These are phyloP conservation scores for Zaprionus nigranus DNA, from an alignment of 1,140 invertebrate species.

Conservation along the genomic window DNA sequence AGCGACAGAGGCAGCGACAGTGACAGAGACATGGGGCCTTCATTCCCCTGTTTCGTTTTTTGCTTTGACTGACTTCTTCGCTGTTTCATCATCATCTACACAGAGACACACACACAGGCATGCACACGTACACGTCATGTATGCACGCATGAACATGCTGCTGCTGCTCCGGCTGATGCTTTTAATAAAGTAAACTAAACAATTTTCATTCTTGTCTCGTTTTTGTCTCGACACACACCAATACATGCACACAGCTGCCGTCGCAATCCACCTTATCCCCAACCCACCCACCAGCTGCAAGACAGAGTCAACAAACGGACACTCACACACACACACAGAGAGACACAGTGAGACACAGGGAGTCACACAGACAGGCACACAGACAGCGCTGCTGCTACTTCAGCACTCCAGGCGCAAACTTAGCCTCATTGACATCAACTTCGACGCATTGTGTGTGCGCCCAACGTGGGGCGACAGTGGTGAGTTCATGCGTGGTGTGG, in stretches of 20 bases:
- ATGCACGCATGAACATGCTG: constrained; percentile 57
- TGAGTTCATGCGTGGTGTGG: constrained; percentile 54
- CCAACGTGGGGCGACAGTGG: constrained; percentile 61
- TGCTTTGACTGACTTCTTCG: constrained; percentile 57
- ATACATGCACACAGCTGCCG: constrained; percentile 36
- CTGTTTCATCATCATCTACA: constrained; percentile 69
- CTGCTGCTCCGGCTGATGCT: constrained; percentile 57
- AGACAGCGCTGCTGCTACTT: constrained; percentile 30
- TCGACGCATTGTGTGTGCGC: constrained; percentile 53
- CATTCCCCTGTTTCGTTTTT: constrained; percentile 47
- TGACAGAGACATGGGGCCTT: constrained; percentile 39
- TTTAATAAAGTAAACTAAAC: constrained; percentile 83
- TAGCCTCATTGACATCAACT: constrained; percentile 22
- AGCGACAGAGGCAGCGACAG: constrained; percentile 48
- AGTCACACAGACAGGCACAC: constrained; percentile 31
- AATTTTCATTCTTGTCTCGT: constrained; percentile 83
- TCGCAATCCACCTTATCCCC: constrained; percentile 34
- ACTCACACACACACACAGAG: constrained; percentile 37
- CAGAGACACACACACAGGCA: constrained; percentile 10
- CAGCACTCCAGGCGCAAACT: constrained; percentile 26
- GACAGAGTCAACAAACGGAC: constrained; percentile 78
- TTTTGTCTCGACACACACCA: constrained; percentile 68
- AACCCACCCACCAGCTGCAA: constrained; percentile 39
- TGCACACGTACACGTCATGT: constrained; percentile 26
- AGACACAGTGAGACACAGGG: constrained; percentile 12